phyloP scores from a whole-genome alignment of 2,113 vertebrate species.

The Engystomops pustulosus region DNA sequence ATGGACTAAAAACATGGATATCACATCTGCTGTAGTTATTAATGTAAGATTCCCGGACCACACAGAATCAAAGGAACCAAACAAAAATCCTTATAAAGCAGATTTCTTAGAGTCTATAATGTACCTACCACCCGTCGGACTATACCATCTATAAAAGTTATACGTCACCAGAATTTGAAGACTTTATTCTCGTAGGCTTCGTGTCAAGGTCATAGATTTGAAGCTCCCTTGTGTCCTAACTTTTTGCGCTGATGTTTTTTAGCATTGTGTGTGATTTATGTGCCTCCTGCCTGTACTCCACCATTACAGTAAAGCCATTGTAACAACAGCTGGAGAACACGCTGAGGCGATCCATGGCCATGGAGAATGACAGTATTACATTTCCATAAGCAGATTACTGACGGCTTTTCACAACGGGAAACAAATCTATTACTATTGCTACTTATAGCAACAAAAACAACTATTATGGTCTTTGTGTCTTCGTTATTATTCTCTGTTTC shows the following conservation, averaged over 20 bases:
- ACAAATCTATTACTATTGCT: not conserved
- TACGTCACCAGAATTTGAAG: too few relatives aligned
- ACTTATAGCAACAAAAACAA: too few relatives aligned
- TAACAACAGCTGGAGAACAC: not conserved
- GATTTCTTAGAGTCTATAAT: not conserved
- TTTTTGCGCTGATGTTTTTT: not conserved
- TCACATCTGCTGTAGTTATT: not conserved
- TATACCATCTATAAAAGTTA: too few relatives aligned
- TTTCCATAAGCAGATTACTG: not conserved
- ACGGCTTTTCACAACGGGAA: not conserved
- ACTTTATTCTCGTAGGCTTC: too few relatives aligned
- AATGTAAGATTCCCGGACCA: not conserved
- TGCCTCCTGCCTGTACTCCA: not conserved
- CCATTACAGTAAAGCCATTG: not conserved
- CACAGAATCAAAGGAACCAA: not conserved
- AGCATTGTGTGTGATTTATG: not conserved
- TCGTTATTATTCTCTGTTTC: too few relatives aligned
- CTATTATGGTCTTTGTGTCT: too few relatives aligned
- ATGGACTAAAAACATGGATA: not conserved
- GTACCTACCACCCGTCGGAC: not conserved
- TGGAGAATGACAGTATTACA: not conserved
- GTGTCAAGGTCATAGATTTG: not conserved
- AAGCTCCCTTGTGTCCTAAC: not conserved
- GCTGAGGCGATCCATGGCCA: not conserved
- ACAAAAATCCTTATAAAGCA: not conserved